Evolutionary conservation across 1,140 invertebrate species (phyloP).

Genomic region (Dufourea novaeangliae): DNA sequence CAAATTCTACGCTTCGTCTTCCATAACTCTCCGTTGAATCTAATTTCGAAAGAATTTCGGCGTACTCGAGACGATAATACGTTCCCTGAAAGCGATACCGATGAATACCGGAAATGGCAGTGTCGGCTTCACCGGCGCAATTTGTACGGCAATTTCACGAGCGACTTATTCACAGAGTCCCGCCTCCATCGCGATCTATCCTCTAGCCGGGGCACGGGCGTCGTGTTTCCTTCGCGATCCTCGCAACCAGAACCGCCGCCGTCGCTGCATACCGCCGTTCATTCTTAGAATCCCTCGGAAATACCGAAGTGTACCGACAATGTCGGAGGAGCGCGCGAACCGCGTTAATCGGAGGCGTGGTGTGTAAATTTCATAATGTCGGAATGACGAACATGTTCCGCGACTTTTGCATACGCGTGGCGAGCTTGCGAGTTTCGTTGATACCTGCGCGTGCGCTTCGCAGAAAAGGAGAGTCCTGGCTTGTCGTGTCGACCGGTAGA

Average conservation of each 20-base stretch:
- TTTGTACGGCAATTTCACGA: constrained; percentile 61
- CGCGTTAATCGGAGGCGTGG: constrained; percentile 46
- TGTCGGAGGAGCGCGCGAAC: constrained; percentile 18
- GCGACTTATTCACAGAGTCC: constrained; percentile 9
- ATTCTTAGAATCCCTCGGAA: constrained; percentile 63
- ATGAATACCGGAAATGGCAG: constrained; percentile 58
- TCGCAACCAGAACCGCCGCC: constrained; percentile 12
- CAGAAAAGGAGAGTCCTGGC: too few species aligned
- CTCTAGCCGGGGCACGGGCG: background rate
- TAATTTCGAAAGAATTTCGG: too few species aligned
- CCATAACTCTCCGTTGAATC: too few species aligned
- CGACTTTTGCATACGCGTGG: background rate
- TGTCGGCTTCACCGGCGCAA: constrained; percentile 35
- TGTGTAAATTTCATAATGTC: constrained; percentile 52
- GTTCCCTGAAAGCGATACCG: background rate
- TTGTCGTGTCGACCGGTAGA: too few species aligned
- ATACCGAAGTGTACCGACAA: constrained; percentile 55
- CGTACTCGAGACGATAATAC: too few species aligned
- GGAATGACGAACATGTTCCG: constrained; percentile 37
- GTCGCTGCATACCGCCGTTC: constrained; percentile 49
- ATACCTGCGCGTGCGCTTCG: background rate
- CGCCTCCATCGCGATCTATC: constrained; percentile 8
- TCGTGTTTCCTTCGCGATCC: constrained; percentile 6
- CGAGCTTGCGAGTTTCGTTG: constrained; percentile 3
- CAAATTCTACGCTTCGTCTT: too few species aligned